These are phyloP conservation scores for Ceyx cyanopectus DNA, from an alignment of 2,113 vertebrate genomes.

Conservation along the genomic window DNA sequence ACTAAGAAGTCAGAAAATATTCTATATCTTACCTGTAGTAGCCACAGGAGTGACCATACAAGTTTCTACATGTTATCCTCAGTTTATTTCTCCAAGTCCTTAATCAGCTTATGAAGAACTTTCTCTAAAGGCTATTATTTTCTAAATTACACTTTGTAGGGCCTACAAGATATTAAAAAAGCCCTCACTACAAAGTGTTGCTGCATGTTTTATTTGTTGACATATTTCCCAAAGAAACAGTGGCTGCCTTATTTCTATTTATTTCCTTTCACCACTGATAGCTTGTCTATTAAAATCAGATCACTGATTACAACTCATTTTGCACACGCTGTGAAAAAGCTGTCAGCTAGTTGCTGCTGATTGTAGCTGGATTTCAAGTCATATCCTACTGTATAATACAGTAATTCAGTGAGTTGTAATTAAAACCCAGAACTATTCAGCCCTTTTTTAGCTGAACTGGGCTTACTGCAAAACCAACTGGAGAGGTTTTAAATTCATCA, in stretches of 20 bases:
- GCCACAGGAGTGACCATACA: neutral
- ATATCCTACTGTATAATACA: neutral
- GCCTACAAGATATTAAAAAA: neutral
- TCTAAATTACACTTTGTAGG: neutral
- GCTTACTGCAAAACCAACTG: neutral
- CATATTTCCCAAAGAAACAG: neutral
- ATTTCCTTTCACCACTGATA: constrained; percentile 4
- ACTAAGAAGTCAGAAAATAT: neutral
- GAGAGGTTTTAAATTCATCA: neutral
- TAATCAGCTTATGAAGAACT: neutral
- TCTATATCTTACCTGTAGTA: neutral
- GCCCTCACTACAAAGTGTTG: neutral
- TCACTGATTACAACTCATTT: neutral
- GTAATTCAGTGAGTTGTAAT: neutral
- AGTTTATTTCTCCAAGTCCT: neutral
- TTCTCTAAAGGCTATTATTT: constrained; percentile 4
- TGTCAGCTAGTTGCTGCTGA: neutral
- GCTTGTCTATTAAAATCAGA: constrained; percentile 24
- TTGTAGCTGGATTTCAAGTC: neutral
- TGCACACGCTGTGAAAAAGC: neutral
- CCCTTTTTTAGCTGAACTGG: neutral
- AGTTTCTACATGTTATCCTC: neutral
- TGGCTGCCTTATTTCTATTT: neutral
- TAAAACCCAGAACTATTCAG: neutral
- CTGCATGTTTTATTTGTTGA: neutral